These are phyloP conservation scores for Glomeris maerens DNA, from an alignment of 1,140 invertebrate species.

Conservation along the genomic window DNA sequence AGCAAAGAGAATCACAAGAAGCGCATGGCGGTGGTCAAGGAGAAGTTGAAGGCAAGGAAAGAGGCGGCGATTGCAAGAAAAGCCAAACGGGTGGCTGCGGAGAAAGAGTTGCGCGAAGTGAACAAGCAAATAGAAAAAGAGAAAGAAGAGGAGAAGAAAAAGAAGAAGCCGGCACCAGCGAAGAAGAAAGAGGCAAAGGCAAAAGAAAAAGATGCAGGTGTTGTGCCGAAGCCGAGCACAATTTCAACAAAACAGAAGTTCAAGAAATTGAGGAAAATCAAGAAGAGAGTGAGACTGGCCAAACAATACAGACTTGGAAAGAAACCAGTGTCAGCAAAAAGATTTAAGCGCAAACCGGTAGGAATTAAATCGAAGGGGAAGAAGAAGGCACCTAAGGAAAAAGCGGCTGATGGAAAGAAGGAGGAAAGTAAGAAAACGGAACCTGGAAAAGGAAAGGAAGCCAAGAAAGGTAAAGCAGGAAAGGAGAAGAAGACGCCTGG, in stretches of 20 bases:
- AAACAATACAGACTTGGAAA: no score
- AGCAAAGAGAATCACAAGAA: not conserved
- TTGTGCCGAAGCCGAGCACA: no score
- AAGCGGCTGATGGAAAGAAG: not conserved
- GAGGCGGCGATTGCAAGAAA: not conserved
- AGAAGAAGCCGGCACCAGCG: not conserved
- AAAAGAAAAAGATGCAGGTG: no score
- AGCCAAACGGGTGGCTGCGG: not conserved
- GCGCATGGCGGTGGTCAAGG: not conserved
- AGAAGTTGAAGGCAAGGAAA: not conserved
- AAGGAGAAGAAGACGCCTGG: not conserved
- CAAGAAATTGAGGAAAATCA: no score
- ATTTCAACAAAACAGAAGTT: no score
- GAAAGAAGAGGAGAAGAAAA: not conserved
- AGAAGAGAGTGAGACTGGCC: no score
- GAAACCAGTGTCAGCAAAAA: no score
- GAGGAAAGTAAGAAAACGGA: not conserved
- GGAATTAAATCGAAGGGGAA: not conserved
- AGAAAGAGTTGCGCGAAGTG: not conserved
- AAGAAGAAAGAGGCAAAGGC: not conserved
- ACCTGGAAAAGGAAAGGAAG: not conserved
- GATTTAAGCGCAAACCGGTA: no score
- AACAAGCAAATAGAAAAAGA: no score
- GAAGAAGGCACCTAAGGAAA: not conserved
- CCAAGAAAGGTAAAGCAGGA: not conserved